A percentile compares a stretch with the other conserved stretches of the same genome.
These are phyloP conservation scores for Athetis lepigone DNA, from an alignment of 2,888 invertebrate species.

Conservation along the genomic window DNA sequence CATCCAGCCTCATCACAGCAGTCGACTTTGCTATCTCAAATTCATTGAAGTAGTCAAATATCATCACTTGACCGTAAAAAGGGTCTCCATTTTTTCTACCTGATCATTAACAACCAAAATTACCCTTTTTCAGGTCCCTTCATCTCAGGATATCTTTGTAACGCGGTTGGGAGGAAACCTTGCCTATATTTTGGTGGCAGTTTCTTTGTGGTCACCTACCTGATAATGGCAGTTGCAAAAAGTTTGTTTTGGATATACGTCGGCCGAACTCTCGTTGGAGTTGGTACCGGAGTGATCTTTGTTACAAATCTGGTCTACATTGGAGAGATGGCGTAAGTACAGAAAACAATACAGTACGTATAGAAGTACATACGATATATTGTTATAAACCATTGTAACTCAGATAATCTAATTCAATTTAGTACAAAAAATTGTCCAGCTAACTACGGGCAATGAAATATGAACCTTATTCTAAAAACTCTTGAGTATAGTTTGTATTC, in stretches of 20 bases:
- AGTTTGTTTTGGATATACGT: conserved; percentile 63
- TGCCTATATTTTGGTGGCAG: conserved; percentile 64
- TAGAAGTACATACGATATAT: too few species aligned
- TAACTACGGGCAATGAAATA: too few species aligned
- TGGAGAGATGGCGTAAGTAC: conserved; percentile 49
- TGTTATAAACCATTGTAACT: too few species aligned
- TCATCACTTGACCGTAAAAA: too few species aligned
- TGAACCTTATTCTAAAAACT: too few species aligned
- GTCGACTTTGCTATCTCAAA: too few species aligned
- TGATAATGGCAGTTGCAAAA: conserved; percentile 60
- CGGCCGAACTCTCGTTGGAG: conserved; percentile 42
- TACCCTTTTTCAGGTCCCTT: conserved; percentile 67
- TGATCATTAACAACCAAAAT: background rate
- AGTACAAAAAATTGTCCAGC: too few species aligned
- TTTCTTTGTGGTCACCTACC: conserved; percentile 50
- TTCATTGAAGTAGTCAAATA: too few species aligned
- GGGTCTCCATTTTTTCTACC: background rate
- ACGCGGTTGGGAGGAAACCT: conserved; percentile 69
- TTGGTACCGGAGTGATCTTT: conserved; percentile 23
- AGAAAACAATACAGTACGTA: conserved; percentile 60
- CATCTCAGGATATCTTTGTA: conserved; percentile 68
- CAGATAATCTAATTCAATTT: too few species aligned
- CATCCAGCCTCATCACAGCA: too few species aligned
- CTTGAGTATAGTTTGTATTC: too few species aligned
- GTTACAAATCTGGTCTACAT: conserved; percentile 44